Conservation (phyloP, 2,797 vertebrate species). For the Platyrinchus mystaceus region DNA sequence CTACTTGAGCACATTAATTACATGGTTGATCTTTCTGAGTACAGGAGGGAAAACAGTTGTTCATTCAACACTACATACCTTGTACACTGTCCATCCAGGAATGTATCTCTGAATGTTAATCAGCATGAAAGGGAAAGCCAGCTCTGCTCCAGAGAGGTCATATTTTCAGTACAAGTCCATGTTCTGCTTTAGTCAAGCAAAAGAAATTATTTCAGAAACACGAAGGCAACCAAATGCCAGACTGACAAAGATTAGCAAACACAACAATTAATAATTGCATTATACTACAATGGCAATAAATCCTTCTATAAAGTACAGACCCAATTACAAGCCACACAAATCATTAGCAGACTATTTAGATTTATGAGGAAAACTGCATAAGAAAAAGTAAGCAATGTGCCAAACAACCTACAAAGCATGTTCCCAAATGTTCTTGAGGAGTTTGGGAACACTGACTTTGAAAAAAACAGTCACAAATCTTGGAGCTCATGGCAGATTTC, state of each 20-base stretch:
- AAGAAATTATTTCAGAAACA: not conserved
- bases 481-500: not conserved
- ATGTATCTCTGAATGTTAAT: not conserved
- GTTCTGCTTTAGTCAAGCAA: not conserved
- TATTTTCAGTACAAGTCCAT: not conserved
- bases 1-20: constrained; percentile 36
- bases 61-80: not conserved
- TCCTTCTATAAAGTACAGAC: not conserved
- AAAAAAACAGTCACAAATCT: not conserved
- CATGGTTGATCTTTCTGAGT: not conserved
- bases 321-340: not conserved
- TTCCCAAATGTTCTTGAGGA: not conserved
- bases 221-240: not conserved
- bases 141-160: not conserved
- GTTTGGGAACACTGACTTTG: not conserved
- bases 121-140: not conserved
- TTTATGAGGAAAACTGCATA: not conserved
- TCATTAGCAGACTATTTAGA: not conserved
- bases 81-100: not conserved
- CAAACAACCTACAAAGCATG: not conserved
- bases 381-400: not conserved
- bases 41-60: not conserved
- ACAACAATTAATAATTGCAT: not conserved
- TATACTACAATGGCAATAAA: not conserved
- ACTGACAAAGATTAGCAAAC: not conserved